Conservation (phyloP, 2,113 vertebrate species). For the Oxyura jamaicensis region DNA sequence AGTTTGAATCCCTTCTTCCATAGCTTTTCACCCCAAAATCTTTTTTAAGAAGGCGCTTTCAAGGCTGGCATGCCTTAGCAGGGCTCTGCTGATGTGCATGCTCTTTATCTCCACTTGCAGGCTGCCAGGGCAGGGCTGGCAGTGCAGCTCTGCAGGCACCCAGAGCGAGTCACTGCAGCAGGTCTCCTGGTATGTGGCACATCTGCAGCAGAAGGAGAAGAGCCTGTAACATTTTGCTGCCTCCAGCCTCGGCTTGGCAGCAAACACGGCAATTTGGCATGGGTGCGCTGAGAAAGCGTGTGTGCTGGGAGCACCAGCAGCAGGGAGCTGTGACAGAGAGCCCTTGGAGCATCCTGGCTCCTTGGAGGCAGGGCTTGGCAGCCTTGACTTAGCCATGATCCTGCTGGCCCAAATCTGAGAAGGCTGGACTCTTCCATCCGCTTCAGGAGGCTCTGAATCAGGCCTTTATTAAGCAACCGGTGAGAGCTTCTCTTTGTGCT, state of each 20-base stretch:
- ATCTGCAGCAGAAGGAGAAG: neutral
- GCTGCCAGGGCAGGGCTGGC: neutral
- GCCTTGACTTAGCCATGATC: neutral
- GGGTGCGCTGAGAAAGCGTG: neutral
- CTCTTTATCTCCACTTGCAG: neutral
- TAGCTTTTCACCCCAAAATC: neutral
- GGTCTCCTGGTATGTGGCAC: neutral
- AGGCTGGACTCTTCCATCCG: neutral
- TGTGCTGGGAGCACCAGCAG: neutral
- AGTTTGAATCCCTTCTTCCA: neutral
- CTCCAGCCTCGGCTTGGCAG: accelerated
- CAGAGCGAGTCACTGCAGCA: neutral
- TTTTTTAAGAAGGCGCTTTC: neutral
- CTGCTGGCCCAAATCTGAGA: neutral
- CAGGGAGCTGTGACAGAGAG: no score
- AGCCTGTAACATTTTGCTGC: neutral
- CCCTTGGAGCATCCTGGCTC: neutral
- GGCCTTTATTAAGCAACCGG: neutral
- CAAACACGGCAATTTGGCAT: neutral
- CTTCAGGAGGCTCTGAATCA: neutral
- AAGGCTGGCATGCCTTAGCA: neutral
- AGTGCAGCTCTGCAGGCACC: neutral
- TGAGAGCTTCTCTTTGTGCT: neutral
- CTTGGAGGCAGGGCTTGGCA: neutral
- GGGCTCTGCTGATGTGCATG: accelerated